phyloP scores from a whole-genome alignment of 2,113 vertebrate genomes.

The Perca fluviatilis region DNA sequence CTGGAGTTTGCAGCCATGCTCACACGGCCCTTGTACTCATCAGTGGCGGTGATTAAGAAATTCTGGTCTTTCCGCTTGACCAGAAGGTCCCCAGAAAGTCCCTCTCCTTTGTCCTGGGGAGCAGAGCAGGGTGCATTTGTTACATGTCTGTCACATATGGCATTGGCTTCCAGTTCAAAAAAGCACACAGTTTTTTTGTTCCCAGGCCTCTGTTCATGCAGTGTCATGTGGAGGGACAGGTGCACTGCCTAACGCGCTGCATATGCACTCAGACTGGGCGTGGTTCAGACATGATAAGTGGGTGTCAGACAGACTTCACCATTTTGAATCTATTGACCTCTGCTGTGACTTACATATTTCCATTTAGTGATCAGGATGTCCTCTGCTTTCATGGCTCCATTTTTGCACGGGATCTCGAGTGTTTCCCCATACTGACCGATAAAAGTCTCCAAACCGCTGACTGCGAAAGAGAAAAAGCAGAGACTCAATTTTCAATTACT shows the following conservation, averaged over 20 bases:
- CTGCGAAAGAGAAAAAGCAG: slow-evolving; percentile 78
- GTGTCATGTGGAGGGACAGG: slow-evolving; percentile 53
- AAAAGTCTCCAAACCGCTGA: slow-evolving; percentile 84
- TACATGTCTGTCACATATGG: slow-evolving; percentile 30
- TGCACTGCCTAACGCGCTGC: slow-evolving; percentile 49
- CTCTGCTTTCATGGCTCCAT: slow-evolving; percentile 35
- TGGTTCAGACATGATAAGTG: slow-evolving; percentile 70
- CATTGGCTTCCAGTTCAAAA: slow-evolving; percentile 31
- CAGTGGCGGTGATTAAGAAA: slow-evolving; percentile 74
- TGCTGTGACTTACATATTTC: slow-evolving; percentile 94
- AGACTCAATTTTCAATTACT: slow-evolving; percentile 33
- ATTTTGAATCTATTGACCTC: slow-evolving; percentile 64
- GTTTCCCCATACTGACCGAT: slow-evolving; percentile 90
- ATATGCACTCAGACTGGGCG: slow-evolving; percentile 73
- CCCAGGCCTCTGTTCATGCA: not conserved
- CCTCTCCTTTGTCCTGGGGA: slow-evolving; percentile 71
- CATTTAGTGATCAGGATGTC: slow-evolving; percentile 90
- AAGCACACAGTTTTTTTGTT: slow-evolving; percentile 22
- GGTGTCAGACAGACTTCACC: slow-evolving; percentile 55
- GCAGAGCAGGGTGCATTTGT: slow-evolving; percentile 23
- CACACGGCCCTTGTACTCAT: slow-evolving; percentile 90
- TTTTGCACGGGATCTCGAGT: slow-evolving; percentile 90
- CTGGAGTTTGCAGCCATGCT: slow-evolving; percentile 89
- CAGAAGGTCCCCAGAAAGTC: slow-evolving; percentile 70
- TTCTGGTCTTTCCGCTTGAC: slow-evolving; percentile 48